Base-by-base conservation (phyloP, 1,140 invertebrate species). In the Hyphantria cunea region DNA sequence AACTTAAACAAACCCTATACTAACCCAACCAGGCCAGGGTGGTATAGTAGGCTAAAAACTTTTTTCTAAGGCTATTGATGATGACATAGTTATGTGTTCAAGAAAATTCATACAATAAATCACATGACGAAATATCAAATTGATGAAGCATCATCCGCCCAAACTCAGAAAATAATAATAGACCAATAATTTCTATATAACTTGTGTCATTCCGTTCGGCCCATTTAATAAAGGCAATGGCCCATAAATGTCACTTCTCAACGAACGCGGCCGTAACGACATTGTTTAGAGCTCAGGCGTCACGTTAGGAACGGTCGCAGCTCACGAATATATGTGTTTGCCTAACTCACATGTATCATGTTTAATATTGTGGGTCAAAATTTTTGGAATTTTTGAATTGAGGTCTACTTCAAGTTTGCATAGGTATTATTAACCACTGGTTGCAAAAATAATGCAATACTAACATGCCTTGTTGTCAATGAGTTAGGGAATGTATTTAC, bases 191-290 rank as follows among this genome's bases (percentile, higher is more conserved):
- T 63, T 48, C 32, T 54, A 13, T 44, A 54, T 54, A 63, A 63
- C 42, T 54, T 54, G 60, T 48, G 42, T 63, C 50, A 54, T 54
- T 63, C 37, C 53, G 51, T 63, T 47, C 50, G 51, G 51, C 41
- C 60, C 60, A 63, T 63, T 63, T 50, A 49, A 47, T 48, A 31
- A 13, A 32, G 42, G 50, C 60, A 54, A 63, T 63, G 60, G 60
- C 3, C 60, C 60, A 63, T 63, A 63, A 63, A 63, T 42, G 60
- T 63, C 60, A 53, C 31, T 60, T 50, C 48, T 42, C 37, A 39
- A 48, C 37, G 47, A 39, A 53, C 50, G 60, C 11, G 50, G 15
- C 15, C 60, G 60, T 63, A 53, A 63, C 51, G 60, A 54, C 51
- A 53, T 48, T 63, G 60, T 63, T 63, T 63, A 54, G 51, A 48